These are phyloP conservation scores for Scaptomyza reducta DNA, from an alignment of 2,888 invertebrate species.

Conservation along the genomic window DNA sequence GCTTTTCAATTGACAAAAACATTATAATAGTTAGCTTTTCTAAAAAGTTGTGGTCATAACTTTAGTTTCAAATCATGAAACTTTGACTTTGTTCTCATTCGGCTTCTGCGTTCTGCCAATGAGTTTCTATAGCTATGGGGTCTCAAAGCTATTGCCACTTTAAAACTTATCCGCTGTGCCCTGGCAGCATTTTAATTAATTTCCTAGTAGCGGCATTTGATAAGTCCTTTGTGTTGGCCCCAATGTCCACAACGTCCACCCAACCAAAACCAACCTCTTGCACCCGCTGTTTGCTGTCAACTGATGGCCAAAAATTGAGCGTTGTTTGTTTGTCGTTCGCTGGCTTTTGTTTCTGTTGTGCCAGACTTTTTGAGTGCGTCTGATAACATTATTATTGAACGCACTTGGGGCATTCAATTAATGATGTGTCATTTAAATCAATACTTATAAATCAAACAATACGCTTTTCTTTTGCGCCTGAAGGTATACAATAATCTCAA, in stretches of 20 bases:
- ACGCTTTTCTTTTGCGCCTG: neutral
- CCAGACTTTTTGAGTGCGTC: slow-evolving; percentile 6
- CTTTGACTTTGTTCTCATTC: neutral
- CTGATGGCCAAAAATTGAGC: neutral
- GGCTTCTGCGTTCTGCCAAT: neutral
- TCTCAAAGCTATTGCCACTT: slow-evolving; percentile 17
- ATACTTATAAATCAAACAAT: slow-evolving; percentile 64
- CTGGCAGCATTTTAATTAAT: slow-evolving; percentile 64
- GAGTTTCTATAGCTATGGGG: neutral
- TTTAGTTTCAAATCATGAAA: slow-evolving; percentile 1
- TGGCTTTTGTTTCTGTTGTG: slow-evolving; percentile 5
- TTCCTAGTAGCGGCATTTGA: slow-evolving; percentile 25
- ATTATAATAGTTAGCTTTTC: neutral
- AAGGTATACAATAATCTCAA: slow-evolving; percentile 33
- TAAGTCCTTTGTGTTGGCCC: neutral
- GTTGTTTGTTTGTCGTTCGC: neutral
- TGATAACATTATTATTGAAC: slow-evolving; percentile 28
- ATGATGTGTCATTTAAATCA: slow-evolving; percentile 65
- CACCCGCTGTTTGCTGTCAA: neutral
- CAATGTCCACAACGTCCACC: too few species aligned
- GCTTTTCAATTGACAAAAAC: neutral
- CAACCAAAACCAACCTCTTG: neutral
- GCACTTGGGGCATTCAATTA: slow-evolving; percentile 65
- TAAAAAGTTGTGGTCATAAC: neutral
- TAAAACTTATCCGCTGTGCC: slow-evolving; percentile 21